These are phyloP conservation scores for Dicycla oo DNA, from an alignment of 2,888 invertebrate genomes.

Conservation along the genomic window DNA sequence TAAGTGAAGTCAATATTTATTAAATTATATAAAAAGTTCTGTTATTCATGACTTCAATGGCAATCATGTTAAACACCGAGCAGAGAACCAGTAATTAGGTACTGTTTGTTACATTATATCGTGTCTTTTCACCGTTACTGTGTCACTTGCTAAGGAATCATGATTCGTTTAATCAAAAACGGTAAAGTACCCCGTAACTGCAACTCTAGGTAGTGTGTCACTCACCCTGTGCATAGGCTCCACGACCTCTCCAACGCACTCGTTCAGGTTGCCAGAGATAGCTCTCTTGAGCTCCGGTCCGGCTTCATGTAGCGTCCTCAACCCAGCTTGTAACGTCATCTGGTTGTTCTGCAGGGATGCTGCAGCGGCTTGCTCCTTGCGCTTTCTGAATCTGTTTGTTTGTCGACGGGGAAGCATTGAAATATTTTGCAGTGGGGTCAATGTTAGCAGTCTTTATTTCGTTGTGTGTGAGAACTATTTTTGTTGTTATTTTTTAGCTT, in stretches of 20 bases:
- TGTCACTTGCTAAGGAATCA: neutral
- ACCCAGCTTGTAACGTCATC: conserved; percentile 98
- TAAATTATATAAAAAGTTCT: neutral
- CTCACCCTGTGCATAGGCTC: conserved; percentile 99
- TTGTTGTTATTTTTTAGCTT: neutral
- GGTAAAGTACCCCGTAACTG: neutral
- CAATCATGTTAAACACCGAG: neutral
- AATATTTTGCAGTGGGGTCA: conserved; percentile 36
- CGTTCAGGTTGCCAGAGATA: conserved; percentile 99
- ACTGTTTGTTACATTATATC: neutral
- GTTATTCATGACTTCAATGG: neutral
- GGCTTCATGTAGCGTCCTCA: conserved; percentile 98
- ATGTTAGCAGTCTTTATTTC: conserved; percentile 5
- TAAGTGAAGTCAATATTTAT: neutral
- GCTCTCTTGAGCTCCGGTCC: conserved; percentile 99
- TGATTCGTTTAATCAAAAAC: neutral
- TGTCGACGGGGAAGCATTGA: conserved; percentile 39
- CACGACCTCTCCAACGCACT: conserved; percentile 96
- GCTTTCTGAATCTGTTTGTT: conserved; percentile 95
- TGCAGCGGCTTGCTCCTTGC: conserved; percentile 95
- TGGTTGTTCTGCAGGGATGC: conserved; percentile 90
- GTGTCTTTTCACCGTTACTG: neutral
- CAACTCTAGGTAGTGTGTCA: neutral
- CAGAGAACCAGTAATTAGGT: neutral
- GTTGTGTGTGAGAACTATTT: neutral